These are phyloP conservation scores for Ectemnius lituratus DNA, from an alignment of 2,888 invertebrate species.

Conservation along the genomic window DNA sequence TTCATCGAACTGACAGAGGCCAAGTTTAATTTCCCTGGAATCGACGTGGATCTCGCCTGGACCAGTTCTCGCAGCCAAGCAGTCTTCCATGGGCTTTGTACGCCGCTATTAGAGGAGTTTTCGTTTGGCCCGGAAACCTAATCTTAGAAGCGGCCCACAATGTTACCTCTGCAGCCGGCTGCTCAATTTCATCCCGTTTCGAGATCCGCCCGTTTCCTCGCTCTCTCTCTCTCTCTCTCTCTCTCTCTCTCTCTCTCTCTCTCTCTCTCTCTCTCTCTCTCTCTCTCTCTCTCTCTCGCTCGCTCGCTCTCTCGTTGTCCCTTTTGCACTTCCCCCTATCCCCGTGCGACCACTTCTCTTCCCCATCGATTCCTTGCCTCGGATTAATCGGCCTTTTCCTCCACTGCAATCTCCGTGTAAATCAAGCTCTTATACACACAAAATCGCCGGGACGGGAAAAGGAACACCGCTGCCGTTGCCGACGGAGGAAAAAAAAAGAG, in stretches of 20 bases:
- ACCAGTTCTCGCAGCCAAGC: neutral
- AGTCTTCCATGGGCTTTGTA: neutral
- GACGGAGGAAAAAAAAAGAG: too few species aligned
- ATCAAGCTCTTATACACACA: too few species aligned
- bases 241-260: neutral
- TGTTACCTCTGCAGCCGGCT: too few species aligned
- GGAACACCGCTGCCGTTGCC: too few species aligned
- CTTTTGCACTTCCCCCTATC: too few species aligned
- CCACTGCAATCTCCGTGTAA: too few species aligned
- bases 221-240: neutral
- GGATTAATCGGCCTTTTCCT: too few species aligned
- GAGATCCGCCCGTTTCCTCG: neutral
- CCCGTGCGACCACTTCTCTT: neutral
- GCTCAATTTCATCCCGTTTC: constrained; percentile 8
- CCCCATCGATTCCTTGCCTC: too few species aligned
- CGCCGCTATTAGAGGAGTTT: neutral
- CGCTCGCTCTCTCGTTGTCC: neutral
- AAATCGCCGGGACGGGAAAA: too few species aligned
- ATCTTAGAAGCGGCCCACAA: constrained; percentile 3
- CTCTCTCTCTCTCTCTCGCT: neutral
- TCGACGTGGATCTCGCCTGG: neutral
- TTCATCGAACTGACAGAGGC: constrained; percentile 8
- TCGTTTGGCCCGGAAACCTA: constrained; percentile 3
- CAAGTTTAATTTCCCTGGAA: constrained; percentile 15
- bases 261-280: neutral